Evolutionary conservation across 2,888 invertebrate genomes (phyloP), one percentile per base, ranked within the genome.

Genomic region (Leptinotarsa rubiginosa): DNA sequence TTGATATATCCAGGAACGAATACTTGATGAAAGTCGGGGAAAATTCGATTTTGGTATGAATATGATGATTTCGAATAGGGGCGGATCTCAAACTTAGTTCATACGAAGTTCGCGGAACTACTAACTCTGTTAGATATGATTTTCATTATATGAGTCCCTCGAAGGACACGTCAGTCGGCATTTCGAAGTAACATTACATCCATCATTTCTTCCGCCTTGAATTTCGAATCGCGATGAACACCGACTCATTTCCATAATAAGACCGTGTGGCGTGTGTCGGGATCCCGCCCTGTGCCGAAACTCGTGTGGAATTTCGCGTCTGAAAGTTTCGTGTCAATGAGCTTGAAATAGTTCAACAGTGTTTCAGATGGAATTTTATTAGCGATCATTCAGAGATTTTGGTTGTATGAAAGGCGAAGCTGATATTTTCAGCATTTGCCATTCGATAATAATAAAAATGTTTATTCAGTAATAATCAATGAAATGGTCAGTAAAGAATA

Each of bases 291-390:
- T 54, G 20, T 18, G 12, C 54, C 20, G 12, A 54, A 54, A 12
- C n/a, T 54, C 54, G 22, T n/a, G 20, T 20, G 20, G 13, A 54
- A 54, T 18, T 18, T 54, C 20, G 20, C 7, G 12, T 54, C 12
- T 54, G 54, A 54, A 54, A 54, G 10, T 20, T 54, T 20, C 54
- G 12, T 54, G 20, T 54, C 50, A 50, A 31, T 31, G 31, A 31
- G 10, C 31, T 10, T 31, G 31, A 31, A 31, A 31, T 31, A 16
- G 13, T 62, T 62, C 25, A 22, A 62, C 20, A 25, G 31, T 65
- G 59, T 70, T 13, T 52, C 31, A 50, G 50, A 50, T 62, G 62
- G 20, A 25, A 59, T 62, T 49, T 64, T 50, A 62, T 13, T 62
- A 49, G 62, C 50, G 47, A 22, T 49, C 20, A 65, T 16, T 10